Evolutionary conservation across 1,140 invertebrate species (phyloP), one percentile per base, ranked within the genome.

Genomic region (Elysia chlorotica): DNA sequence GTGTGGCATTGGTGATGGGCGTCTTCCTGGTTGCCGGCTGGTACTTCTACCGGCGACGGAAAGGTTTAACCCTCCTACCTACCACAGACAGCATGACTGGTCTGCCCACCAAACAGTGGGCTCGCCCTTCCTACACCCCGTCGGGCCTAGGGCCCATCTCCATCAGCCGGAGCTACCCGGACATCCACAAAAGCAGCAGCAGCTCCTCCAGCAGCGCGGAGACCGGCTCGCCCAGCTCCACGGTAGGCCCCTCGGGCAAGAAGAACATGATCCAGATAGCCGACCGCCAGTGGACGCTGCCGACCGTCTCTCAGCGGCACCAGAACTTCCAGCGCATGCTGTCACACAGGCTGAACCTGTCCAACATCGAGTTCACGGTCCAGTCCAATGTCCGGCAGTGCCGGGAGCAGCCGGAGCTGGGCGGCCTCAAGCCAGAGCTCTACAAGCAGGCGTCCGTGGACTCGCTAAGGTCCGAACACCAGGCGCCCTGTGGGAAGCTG

Each of bases 241-340:
- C 17, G 78, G 72, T 38, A n/a, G 81, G 21, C 76, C 76, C 53
- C 80, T 80, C 30, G 76, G 78, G 17, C 74, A 76, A 72, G 69
- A 73, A 76, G 71, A 67, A 74, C 19, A 65, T 82, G 73, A 77
- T 82, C 65, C 72, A 73, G 74, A 75, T 78, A 35, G 69, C 93
- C 17, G 83, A 93, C 3, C 89, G 93, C 1, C 93, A 95, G 86
- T 93, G 93, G 17, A 94, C 93, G 2, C 85, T 95, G 5, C 93
- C 93, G 6, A 93, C 93, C 23, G 93, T 94, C 0, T 92, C 93
- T 2, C 92, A 91, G 69, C 89, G 93, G 54, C 93, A 94, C 83
- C 92, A 93, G 82, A 92, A 91, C 63, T 94, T 94, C 80, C 92
- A 93, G 82, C 88, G 93, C 6, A 93, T 93, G 82, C 88, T 94